Evolutionary conservation across 2,888 invertebrate species (phyloP).

Genomic region (Hetaerina titia): DNA sequence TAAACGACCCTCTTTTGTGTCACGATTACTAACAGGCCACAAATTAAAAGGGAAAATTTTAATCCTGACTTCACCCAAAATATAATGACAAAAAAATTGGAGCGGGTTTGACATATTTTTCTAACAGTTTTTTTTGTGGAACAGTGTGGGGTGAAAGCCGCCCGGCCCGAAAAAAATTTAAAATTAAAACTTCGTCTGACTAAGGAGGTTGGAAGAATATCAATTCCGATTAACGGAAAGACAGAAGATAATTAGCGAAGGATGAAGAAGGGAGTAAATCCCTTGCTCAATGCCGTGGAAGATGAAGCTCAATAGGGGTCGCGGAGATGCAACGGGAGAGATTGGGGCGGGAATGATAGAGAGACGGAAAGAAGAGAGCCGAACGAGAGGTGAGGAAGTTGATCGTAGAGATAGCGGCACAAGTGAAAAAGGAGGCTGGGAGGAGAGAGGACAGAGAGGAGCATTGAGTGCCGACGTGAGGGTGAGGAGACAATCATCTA

Average conservation of each 20-base stretch:
- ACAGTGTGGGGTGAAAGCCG: background rate
- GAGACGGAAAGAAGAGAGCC: background rate
- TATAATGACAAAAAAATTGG: background rate
- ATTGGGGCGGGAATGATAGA: background rate
- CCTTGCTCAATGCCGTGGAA: background rate
- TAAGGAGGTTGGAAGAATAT: constrained; percentile 18
- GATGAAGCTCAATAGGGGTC: background rate
- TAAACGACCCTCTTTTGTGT: constrained; percentile 36
- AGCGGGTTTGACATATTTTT: background rate
- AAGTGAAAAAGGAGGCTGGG: background rate
- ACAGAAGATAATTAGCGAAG: constrained; percentile 43
- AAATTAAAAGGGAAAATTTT: background rate
- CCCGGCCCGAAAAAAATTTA: background rate
- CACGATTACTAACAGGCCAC: constrained; percentile 13
- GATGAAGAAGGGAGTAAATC: background rate
- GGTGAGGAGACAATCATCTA: too few species aligned
- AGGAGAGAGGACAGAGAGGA: background rate
- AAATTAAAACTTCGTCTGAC: background rate
- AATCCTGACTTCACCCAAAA: background rate
- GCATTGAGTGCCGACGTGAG: too few species aligned
- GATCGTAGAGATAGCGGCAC: constrained; percentile 49
- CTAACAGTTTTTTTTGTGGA: background rate
- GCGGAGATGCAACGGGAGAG: background rate
- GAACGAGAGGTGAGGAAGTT: background rate
- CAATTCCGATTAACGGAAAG: background rate